Base-by-base conservation (phyloP, 2,797 vertebrate genomes). In the Eulemur rubriventer region DNA sequence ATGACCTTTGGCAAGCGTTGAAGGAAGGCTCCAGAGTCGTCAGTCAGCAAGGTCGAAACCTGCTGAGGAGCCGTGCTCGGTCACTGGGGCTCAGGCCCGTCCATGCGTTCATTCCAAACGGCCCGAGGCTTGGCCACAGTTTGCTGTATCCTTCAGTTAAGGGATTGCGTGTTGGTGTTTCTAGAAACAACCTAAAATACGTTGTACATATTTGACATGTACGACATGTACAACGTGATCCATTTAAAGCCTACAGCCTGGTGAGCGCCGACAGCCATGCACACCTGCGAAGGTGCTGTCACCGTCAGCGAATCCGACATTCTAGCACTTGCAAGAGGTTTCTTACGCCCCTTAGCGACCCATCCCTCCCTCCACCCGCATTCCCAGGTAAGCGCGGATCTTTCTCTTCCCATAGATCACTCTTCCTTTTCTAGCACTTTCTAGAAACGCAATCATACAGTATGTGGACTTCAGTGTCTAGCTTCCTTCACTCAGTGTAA, bases 241-340 rank as follows among this genome's bases (percentile, higher is more conserved):
- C 35, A 59, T 10, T 75, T 50, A 43, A 80, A 52, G 55, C 0
- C 0, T 4, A 12, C 6, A 3, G 0, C 35, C 63, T 2, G n/a
- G 26, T 17, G 63, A 33, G 75, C 28, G 43, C 24, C 2, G 70
- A 33, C 43, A 67, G 48, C n/a, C 12, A 14, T 6, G 0, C 16
- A 3, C 7, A 3, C 13, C 7, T 14, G n/a, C 0, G 2, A 41
- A 30, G n/a, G 41, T 0, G 3, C 16, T 13, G 1, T 43, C 24
- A 0, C 0, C 0, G 0, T 57, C 48, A 20, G 0, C 1, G 2
- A 2, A 0, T 0, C 30, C 14, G 2, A 10, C 46, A 2, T 46
- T 3, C 14, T 55, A 2, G 6, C 33, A 12, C 55, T 43, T 41
- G 4, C 11, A 4, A 2, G 1, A 12, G 11, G 12, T 17, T 43